A percentile compares a stretch with the other conserved stretches of the same genome.
Conservation (phyloP, 2,888 invertebrate genomes). For the Nebria salina region DNA sequence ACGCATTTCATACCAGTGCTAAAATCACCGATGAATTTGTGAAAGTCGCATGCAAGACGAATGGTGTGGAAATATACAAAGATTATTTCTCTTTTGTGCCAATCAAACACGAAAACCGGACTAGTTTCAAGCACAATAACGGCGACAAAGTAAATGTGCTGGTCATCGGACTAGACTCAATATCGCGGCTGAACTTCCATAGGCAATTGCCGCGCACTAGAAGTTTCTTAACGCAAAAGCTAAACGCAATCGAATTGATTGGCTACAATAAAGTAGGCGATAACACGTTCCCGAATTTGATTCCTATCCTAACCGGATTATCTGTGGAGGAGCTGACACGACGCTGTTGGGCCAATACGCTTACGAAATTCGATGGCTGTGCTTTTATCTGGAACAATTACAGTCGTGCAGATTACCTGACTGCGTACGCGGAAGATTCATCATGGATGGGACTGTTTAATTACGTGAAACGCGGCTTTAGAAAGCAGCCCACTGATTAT, state of each 20-base stretch:
- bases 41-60: constrained; percentile 70
- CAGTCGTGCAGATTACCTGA: constrained; percentile 76
- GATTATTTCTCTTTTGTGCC: constrained; percentile 76
- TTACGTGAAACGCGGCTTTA: constrained; percentile 80
- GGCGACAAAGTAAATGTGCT: constrained; percentile 72
- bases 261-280: constrained; percentile 96
- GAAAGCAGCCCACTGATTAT: constrained; percentile 83
- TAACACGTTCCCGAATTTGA: constrained; percentile 91
- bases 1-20: constrained; percentile 62
- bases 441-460: constrained; percentile 83
- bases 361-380: constrained; percentile 78
- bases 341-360: constrained; percentile 69
- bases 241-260: constrained; percentile 78
- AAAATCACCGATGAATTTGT: constrained; percentile 73
- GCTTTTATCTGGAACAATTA: constrained; percentile 87
- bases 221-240: constrained; percentile 66
- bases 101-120: constrained; percentile 56
- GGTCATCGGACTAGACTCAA: constrained; percentile 84
- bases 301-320: constrained; percentile 81
- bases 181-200: constrained; percentile 86
- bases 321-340: constrained; percentile 71
- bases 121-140: constrained; percentile 40
- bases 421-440: constrained; percentile 86
- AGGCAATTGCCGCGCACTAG: constrained; percentile 83
- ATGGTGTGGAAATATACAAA: constrained; percentile 67